Evolutionary conservation across 2,888 invertebrate genomes (phyloP), one percentile per base, ranked within the genome.

Genomic region (Eugnorisma glareosa): DNA sequence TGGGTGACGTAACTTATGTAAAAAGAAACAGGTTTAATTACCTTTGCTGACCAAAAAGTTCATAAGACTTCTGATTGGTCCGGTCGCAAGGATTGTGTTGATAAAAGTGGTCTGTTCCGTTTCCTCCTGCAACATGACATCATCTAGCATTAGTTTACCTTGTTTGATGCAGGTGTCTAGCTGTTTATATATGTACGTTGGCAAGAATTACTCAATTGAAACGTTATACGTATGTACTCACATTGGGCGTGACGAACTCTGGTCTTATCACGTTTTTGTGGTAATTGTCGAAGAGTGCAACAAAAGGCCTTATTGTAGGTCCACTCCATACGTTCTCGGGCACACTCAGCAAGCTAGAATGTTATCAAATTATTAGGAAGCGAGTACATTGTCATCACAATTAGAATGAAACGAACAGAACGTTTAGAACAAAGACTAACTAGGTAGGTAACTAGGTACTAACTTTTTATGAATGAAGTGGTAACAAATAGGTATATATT

Each of bases 261-360:
- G 97, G 97, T 68, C 97, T 96, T 72, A 97, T 97, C 28, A 97
- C 97, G 86, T 98, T 97, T 79, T 98, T 97, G 88, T 98, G 97
- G 94, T 98, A 99, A 93, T 99, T 99, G 93, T 99, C 98, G 93
- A 98, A 97, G 64, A 99, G 97, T 31, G 96, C 95, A 68, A 97
- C 95, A 70, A 98, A 97, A 75, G 97, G 98, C 73, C 97, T 96
- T 83, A 98, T 97, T 7, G 98, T 98, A 1, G 98, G 97, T 13
- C 97, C 97, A 85, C 97, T 97, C 93, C 97, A 97, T 35, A 97
- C 98, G 85, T 97, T 97, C 31, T 97, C 93, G 54, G 97, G 97
- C 4, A 98, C 97, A 68, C 93, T 97, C 75, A 98, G 92, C 28
- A 99, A 97, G 70, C 98, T 98, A 93, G 15, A 93, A 88, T 66